phyloP scores from a whole-genome alignment of 1,140 invertebrate genomes.

The Sarcophaga peregrina region DNA sequence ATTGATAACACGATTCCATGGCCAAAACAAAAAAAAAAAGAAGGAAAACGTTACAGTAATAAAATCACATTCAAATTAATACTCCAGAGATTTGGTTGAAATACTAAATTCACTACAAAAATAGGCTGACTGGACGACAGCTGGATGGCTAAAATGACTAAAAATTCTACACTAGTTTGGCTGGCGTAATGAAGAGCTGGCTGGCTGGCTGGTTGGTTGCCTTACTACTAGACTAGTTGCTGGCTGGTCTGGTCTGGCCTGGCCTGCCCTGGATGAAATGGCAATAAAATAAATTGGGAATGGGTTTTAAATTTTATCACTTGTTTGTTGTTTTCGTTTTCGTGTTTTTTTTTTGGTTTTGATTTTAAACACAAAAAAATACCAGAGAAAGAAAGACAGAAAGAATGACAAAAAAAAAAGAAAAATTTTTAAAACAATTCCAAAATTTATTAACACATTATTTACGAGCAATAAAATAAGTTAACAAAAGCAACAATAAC shows the following conservation, averaged over 20 bases:
- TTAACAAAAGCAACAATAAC: background rate
- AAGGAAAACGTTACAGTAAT: background rate
- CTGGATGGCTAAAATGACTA: background rate
- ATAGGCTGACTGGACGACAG: background rate
- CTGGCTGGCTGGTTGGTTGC: no score
- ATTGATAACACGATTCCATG: conserved; percentile 9
- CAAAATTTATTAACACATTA: conserved; percentile 22
- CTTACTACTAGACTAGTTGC: no score
- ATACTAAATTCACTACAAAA: conserved; percentile 4
- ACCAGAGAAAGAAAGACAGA: no score
- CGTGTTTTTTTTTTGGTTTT: background rate
- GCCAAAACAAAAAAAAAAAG: no score
- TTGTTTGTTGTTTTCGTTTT: conserved; percentile 3
- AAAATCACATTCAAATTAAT: conserved; percentile 23
- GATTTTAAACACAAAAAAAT: background rate
- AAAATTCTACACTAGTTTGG: background rate
- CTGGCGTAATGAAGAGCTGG: background rate
- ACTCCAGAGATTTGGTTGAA: background rate
- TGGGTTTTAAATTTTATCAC: conserved; percentile 22
- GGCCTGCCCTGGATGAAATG: conserved; percentile 11
- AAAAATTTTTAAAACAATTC: no score
- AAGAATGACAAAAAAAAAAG: no score
- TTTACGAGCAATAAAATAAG: conserved; percentile 19
- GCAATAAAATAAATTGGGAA: background rate
- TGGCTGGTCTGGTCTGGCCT: background rate